A percentile compares a stretch with the other conserved stretches of the same genome.
These are phyloP conservation scores for Notospermus geniculatus DNA, from an alignment of 1,140 invertebrate genomes.

Conservation along the genomic window DNA sequence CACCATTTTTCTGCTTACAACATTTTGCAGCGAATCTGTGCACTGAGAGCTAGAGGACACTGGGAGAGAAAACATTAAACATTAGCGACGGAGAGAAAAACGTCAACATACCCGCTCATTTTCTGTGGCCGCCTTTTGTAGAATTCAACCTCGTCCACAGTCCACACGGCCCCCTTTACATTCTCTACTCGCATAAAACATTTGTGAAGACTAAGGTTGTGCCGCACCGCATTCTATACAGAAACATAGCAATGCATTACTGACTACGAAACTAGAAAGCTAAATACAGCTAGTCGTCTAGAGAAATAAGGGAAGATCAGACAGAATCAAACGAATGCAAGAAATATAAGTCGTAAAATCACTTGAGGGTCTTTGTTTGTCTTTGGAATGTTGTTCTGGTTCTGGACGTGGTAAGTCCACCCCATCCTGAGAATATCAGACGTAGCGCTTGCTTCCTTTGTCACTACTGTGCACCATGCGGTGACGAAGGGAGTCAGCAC, in stretches of 20 bases:
- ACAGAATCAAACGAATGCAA: too few species aligned
- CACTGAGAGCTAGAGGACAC: neutral
- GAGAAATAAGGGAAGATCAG: too few species aligned
- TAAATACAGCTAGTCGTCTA: neutral
- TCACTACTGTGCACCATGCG: too few species aligned
- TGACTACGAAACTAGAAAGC: slow-evolving; percentile 2
- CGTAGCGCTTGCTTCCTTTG: too few species aligned
- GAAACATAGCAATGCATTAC: slow-evolving; percentile 25
- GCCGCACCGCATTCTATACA: slow-evolving; percentile 96
- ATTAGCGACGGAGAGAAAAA: slow-evolving; percentile 9
- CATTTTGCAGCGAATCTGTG: too few species aligned
- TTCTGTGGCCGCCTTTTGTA: slow-evolving; percentile 96
- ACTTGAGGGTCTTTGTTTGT: too few species aligned
- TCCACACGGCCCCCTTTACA: slow-evolving; percentile 99
- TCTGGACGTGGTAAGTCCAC: too few species aligned
- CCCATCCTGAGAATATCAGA: too few species aligned
- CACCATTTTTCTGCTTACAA: too few species aligned
- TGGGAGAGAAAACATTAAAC: slow-evolving; percentile 8
- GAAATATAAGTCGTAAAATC: too few species aligned
- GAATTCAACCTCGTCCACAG: slow-evolving; percentile 99
- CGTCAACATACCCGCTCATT: slow-evolving; percentile 67
- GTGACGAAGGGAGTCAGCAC: too few species aligned
- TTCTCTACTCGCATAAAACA: slow-evolving; percentile 99
- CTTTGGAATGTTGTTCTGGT: too few species aligned
- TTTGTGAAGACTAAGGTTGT: slow-evolving; percentile 99